Evolutionary conservation across 2,888 invertebrate species (phyloP), one percentile per base, ranked within the genome.

Genomic region (Dasypolia templi): DNA sequence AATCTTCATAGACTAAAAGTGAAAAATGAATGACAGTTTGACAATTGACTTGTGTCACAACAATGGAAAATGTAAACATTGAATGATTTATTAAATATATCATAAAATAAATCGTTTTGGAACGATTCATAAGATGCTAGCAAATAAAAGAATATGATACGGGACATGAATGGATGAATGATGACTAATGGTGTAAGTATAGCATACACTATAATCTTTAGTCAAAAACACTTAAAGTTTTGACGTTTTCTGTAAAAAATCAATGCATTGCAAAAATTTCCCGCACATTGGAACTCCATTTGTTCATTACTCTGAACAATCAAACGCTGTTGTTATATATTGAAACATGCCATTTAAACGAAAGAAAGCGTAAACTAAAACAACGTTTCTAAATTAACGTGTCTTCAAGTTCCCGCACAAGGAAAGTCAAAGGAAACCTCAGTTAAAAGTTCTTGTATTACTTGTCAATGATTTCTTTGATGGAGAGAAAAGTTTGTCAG

Each of bases 261-360:
- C 4, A 62, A 39, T n/a, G 6, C 3, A 17, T 0, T 26, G 2
- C 12, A 14, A 58, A 3, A 2, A 22, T n/a, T 49, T 12, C n/a
- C 4, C 17, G 11, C 29, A 26, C n/a, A 44, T 55, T 39, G 22
- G 46, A 29, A 44, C 26, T 81, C 58, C 62, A 70, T 77, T 56
- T 22, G 42, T 63, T 70, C 1, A 49, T 22, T 62, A 26, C 32
- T 78, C 77, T 58, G 61, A 72, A 68, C 89, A 89, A 88, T 88
- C 83, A 81, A 58, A 85, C 88, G 88, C n/a, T n/a, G n/a, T 89
- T 89, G 89, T 89, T 85, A 79, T 79, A 74, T 51, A 71, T 83
- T 88, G 83, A 90, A 89, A 88, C 87, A 88, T 85, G 79, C 83
- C 80, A 81, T 89, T 83, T 73, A 75, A 77, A 75, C 79, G 70